A percentile compares a stretch with the other conserved stretches of the same genome.
Evolutionary conservation across 2,888 invertebrate species (phyloP).

Genomic region (Stratiomys singularior): DNA sequence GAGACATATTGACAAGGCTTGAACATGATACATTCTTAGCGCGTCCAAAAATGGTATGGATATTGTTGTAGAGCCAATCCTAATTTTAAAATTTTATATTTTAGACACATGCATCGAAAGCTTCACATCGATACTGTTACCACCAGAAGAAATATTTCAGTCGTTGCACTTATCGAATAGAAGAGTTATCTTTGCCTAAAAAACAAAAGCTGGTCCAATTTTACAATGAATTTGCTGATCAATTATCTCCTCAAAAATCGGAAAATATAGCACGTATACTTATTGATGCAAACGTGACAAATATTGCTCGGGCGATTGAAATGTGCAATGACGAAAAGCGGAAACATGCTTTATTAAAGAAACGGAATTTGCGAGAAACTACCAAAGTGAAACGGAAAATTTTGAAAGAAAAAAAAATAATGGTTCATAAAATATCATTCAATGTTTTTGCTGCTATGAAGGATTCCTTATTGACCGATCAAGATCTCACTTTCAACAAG

Average conservation of each 20-base stretch:
- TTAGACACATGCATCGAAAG: background rate
- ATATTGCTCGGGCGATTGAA: slow-evolving; percentile 13
- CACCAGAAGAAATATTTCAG: background rate
- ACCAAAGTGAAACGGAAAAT: background rate
- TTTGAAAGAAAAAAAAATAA: background rate
- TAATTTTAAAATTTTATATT: background rate
- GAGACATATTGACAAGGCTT: slow-evolving; percentile 17
- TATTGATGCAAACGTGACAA: slow-evolving; percentile 1
- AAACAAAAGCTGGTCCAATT: background rate
- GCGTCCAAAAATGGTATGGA: slow-evolving; percentile 1
- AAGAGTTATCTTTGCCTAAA: slow-evolving; percentile 30
- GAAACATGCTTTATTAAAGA: background rate
- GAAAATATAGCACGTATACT: slow-evolving; percentile 11
- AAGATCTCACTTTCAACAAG: slow-evolving; percentile 3
- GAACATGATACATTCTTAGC: slow-evolving; percentile 22
- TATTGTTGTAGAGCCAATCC: no score
- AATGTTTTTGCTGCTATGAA: slow-evolving; percentile 22
- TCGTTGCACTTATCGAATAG: slow-evolving; percentile 15
- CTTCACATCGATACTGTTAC: background rate
- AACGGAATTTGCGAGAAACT: background rate
- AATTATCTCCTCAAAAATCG: background rate
- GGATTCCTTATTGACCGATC: slow-evolving; percentile 8
- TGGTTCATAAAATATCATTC: slow-evolving; percentile 15
- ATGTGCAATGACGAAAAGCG: slow-evolving; percentile 5
- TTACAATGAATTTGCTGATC: slow-evolving; percentile 12